phyloP scores from a whole-genome alignment of 2,797 vertebrate species.

The Sebastes jordani region DNA sequence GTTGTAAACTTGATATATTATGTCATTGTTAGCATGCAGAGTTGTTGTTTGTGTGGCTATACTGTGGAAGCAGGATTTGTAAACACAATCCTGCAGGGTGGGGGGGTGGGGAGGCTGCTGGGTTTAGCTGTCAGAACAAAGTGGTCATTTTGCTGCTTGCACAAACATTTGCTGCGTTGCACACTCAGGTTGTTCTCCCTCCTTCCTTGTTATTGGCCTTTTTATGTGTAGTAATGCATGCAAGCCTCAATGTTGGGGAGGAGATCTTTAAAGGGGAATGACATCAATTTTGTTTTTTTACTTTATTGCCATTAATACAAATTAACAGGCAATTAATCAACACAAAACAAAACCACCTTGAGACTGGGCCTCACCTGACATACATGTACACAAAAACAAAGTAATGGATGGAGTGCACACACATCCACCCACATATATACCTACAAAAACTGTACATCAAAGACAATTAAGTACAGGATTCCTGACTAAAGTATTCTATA shows the following conservation, averaged over 20 bases:
- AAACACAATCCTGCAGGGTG: slow-evolving; percentile 70
- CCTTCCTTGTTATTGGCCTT: slow-evolving; percentile 19
- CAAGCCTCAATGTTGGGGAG: neutral
- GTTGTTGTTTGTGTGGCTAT: slow-evolving; percentile 36
- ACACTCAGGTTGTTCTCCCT: slow-evolving; percentile 40
- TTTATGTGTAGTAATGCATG: slow-evolving; percentile 7
- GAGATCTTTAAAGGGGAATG: slow-evolving; percentile 22
- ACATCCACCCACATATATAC: too few species aligned
- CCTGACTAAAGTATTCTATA: too few species aligned
- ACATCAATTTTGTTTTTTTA: neutral
- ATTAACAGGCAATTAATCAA: too few species aligned
- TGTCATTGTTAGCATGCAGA: slow-evolving; percentile 13
- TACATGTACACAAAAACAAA: too few species aligned
- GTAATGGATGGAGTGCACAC: too few species aligned
- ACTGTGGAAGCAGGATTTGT: slow-evolving; percentile 64
- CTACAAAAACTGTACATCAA: too few species aligned
- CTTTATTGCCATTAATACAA: too few species aligned
- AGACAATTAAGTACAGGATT: too few species aligned
- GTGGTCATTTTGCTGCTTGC: slow-evolving; percentile 63
- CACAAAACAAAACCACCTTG: too few species aligned
- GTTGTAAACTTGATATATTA: slow-evolving; percentile 21
- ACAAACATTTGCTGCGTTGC: slow-evolving; percentile 53
- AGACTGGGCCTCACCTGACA: too few species aligned
- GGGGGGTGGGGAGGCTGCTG: slow-evolving; percentile 18
- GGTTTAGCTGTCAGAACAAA: slow-evolving; percentile 71